Evolutionary conservation across 2,113 vertebrate genomes (phyloP), one percentile per base, ranked within the genome.

Genomic region (Pseudorhombus dupliciocellatus): DNA sequence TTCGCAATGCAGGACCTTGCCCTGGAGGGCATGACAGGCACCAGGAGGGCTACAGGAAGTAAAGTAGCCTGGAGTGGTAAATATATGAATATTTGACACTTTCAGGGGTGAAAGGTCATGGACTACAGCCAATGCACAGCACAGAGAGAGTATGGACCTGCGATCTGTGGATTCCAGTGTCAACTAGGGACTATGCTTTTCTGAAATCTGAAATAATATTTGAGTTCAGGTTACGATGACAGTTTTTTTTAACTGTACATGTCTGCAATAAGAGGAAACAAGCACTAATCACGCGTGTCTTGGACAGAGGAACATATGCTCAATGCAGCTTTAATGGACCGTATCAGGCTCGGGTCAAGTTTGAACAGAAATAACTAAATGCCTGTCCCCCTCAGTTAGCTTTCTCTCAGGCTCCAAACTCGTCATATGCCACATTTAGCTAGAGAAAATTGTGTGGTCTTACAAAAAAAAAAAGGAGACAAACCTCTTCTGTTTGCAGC

Each of bases 1-100:
- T 84, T 71, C 37, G 81, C 80, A 77, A 85, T 84, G 72, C 74
- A 60, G 50, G 62, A 54, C 73, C 44, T 80, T 16, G 28, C 21
- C 67, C 80, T 34, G 7, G 7, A 73, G 77, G 84, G n/a, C 66
- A 66, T 59, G 54, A 64, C 34, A 62, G 28, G 18, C 31, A 74
- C 63, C 74, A 79, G 31, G 24, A 61, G 48, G 52, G 72, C 20
- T 56, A 63, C 70, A 42, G 51, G 58, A 73, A 69, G 61, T 59
- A 55, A 70, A 73, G 46, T 54, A 73, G 75, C 77, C 77, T 18
- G 20, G 15, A 80, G 85, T 70, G 59, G 15, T 2, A 54, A 44
- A 16, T 10, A 58, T 59, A 76, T 56, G 66, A 80, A 86, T 78
- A 79, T 66, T 74, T 81, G 61, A 81, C 56, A 70, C 54, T 21